phyloP scores from a whole-genome alignment of 2,113 vertebrate genomes.

The Planiliza haematocheilus region DNA sequence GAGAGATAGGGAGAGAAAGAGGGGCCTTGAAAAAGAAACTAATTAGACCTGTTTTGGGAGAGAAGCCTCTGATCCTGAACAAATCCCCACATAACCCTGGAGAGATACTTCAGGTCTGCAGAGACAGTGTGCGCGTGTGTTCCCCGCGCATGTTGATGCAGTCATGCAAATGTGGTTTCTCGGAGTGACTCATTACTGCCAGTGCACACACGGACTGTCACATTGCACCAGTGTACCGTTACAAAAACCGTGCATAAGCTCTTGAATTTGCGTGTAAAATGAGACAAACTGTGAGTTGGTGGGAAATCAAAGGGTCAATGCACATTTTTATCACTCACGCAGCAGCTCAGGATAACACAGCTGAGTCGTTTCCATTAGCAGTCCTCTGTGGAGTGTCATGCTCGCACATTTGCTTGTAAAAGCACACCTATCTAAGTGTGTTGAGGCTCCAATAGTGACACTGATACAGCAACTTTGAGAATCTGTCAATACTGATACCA shows the following conservation, averaged over 20 bases:
- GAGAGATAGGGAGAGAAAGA: constrained; percentile 22
- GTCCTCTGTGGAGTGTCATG: too few species aligned
- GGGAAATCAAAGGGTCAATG: constrained; percentile 4
- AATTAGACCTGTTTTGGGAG: constrained; percentile 69
- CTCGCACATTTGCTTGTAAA: too few species aligned
- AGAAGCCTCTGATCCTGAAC: constrained; percentile 71
- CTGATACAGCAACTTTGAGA: too few species aligned
- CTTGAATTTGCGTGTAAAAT: constrained; percentile 9
- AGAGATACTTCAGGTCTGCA: constrained; percentile 53
- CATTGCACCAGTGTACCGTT: background rate
- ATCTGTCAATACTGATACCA: too few species aligned
- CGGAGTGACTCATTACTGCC: constrained; percentile 44
- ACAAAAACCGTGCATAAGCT: background rate
- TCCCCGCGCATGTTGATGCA: constrained; percentile 18
- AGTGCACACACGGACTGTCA: background rate
- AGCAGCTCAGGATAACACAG: background rate
- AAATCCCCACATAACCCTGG: constrained; percentile 65
- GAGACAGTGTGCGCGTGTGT: constrained; percentile 41
- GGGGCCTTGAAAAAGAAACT: constrained; percentile 61
- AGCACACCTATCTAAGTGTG: too few species aligned
- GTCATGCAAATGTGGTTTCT: constrained; percentile 37
- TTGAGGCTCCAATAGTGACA: too few species aligned
- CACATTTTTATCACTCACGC: background rate
- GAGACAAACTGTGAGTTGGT: background rate
- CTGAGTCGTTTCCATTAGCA: too few species aligned